Percentiles rank a stretch among this genome's conserved stretches.
Evolutionary conservation across 2,797 vertebrate species (phyloP).

Genomic region (Enteromius treurensis): DNA sequence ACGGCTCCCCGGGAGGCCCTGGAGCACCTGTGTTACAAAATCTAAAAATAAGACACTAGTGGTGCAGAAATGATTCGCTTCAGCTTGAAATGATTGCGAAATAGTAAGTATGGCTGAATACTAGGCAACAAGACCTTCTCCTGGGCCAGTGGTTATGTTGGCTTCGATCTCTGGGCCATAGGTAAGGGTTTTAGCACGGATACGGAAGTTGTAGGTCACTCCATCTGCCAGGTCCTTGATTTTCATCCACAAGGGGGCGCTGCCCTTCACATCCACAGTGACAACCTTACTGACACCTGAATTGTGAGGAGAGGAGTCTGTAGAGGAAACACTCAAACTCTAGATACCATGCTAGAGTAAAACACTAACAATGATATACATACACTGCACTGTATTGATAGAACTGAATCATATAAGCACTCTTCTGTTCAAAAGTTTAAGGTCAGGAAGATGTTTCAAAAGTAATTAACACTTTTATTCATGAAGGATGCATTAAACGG

Average conservation of each 20-base stretch:
- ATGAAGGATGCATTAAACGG: not conserved
- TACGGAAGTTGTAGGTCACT: slow-evolving; percentile 91
- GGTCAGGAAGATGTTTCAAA: not conserved
- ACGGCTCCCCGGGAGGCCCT: slow-evolving; percentile 91
- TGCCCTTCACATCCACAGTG: slow-evolving; percentile 96
- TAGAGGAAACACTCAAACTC: slow-evolving; percentile 80
- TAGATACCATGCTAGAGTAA: slow-evolving; percentile 73
- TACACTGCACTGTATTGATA: not conserved
- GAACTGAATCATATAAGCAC: not conserved
- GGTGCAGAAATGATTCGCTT: no score
- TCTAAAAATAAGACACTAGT: not conserved
- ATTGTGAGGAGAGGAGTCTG: slow-evolving; percentile 82
- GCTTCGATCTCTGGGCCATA: slow-evolving; percentile 94
- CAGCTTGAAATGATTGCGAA: not conserved
- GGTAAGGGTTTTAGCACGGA: slow-evolving; percentile 91
- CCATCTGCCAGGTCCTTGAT: slow-evolving; percentile 95
- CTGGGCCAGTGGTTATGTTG: slow-evolving; percentile 96
- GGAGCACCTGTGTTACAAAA: slow-evolving; percentile 84
- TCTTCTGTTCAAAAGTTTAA: not conserved
- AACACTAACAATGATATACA: slow-evolving; percentile 29
- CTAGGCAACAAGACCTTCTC: slow-evolving; percentile 83
- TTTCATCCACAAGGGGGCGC: slow-evolving; percentile 92
- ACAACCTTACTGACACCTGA: slow-evolving; percentile 98
- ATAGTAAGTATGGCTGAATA: not conserved
- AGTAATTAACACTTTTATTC: not conserved